Evolutionary conservation across 2,113 vertebrate genomes (phyloP).

Genomic region (Tachysurus vachellii): DNA sequence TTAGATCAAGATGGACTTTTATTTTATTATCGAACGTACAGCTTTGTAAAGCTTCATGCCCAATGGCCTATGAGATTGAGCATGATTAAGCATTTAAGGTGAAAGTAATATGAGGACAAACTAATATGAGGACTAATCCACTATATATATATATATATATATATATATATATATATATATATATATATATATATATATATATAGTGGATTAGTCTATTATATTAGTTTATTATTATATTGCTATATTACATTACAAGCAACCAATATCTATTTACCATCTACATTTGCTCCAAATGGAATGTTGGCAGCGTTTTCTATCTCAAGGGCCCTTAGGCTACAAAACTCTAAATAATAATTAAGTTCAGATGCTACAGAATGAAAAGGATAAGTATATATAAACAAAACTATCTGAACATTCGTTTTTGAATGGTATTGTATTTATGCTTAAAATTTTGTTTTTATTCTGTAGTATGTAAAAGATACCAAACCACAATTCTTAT

Average conservation of each 20-base stretch:
- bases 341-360: background rate
- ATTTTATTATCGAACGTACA: conserved; percentile 53
- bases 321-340: background rate
- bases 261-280: conserved; percentile 10
- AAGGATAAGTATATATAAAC: background rate
- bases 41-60: conserved; percentile 33
- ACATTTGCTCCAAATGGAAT: background rate
- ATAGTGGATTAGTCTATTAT: too few species aligned
- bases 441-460: background rate
- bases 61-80: conserved; percentile 55
- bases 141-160: conserved; percentile 55
- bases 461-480: background rate
- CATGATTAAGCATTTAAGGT: conserved; percentile 58
- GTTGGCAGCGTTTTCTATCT: background rate
- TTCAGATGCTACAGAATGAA: background rate
- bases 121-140: conserved; percentile 5
- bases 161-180: too few species aligned
- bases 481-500: background rate
- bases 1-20: conserved; percentile 58
- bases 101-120: background rate
- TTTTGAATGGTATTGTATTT: background rate
- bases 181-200: too few species aligned
- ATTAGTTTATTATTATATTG: background rate
- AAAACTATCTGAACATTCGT: background rate
- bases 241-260: background rate